These are phyloP conservation scores for Harpalus rubripes DNA, from an alignment of 2,888 invertebrate species.

Conservation along the genomic window DNA sequence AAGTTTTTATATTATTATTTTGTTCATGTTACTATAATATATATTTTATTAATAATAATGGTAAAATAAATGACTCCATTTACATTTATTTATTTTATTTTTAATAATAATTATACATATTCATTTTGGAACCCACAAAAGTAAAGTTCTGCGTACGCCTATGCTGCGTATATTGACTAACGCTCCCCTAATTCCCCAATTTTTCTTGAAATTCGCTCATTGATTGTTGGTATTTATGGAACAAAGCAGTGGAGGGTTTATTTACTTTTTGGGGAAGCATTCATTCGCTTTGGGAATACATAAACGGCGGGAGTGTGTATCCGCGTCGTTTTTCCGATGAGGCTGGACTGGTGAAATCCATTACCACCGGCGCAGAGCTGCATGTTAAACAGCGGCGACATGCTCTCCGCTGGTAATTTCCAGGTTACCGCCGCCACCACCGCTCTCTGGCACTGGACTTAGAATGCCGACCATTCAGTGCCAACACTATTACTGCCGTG, in stretches of 20 bases:
- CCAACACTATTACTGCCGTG: not conserved
- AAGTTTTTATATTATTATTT: too few relatives aligned
- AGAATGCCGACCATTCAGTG: not conserved
- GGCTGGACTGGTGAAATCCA: conserved; percentile 43
- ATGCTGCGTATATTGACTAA: too few relatives aligned
- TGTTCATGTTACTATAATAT: too few relatives aligned
- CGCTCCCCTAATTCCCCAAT: not conserved
- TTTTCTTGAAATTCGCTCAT: not conserved
- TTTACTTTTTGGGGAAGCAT: conserved; percentile 34
- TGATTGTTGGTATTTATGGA: not conserved
- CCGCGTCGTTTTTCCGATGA: conserved; percentile 49
- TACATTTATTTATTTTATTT: too few relatives aligned
- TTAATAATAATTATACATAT: too few relatives aligned
- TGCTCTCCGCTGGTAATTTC: conserved; percentile 31
- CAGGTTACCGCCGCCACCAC: not conserved
- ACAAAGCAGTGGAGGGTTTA: conserved; percentile 14
- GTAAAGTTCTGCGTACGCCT: too few relatives aligned
- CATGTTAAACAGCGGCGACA: conserved; percentile 48
- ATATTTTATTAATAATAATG: too few relatives aligned
- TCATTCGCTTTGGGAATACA: conserved; percentile 34
- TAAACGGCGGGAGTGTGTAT: not conserved
- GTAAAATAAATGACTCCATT: too few relatives aligned
- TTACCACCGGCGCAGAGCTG: conserved; percentile 17
- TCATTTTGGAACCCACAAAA: too few relatives aligned
- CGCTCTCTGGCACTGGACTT: too few relatives aligned